Percentiles rank a stretch among this genome's conserved stretches.
These are phyloP conservation scores for Octodonta nipae DNA, from an alignment of 2,888 invertebrate species.

Conservation along the genomic window DNA sequence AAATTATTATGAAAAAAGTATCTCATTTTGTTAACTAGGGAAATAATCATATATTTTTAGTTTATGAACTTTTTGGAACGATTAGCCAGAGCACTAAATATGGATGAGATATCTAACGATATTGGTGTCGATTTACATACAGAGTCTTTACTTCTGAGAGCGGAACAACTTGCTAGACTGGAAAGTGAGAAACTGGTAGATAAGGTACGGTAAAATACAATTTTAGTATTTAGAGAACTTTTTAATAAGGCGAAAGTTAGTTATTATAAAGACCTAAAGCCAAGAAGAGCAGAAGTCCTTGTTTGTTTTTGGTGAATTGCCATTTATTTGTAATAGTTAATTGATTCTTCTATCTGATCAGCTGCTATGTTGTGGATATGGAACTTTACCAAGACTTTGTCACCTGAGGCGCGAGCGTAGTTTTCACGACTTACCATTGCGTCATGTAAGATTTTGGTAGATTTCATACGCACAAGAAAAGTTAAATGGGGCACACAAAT, in stretches of 20 bases:
- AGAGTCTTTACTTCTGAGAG: constrained; percentile 70
- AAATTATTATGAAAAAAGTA: no score
- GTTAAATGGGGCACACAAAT: no score
- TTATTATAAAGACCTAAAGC: no score
- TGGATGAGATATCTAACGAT: constrained; percentile 71
- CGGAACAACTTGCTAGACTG: constrained; percentile 67
- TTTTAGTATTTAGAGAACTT: no score
- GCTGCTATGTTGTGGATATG: constrained; percentile 60
- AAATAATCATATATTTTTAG: no score
- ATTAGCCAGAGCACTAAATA: constrained; percentile 66
- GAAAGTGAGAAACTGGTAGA: constrained; percentile 74
- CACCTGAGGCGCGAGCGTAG: constrained; percentile 54
- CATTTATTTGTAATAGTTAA: constrained; percentile 1
- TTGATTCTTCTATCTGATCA: constrained; percentile 35
- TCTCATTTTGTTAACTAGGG: no score
- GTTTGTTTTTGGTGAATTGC: no score
- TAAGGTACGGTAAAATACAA: constrained; percentile 48
- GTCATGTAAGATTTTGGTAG: constrained; percentile 55
- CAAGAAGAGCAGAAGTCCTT: no score
- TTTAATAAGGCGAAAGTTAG: no score
- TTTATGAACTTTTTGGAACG: constrained; percentile 73
- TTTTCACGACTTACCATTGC: constrained; percentile 65
- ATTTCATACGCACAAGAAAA: no score
- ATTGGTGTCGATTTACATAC: constrained; percentile 70
- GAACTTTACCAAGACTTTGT: constrained; percentile 53